These are phyloP conservation scores for Lasioglossum leucozonium DNA, from an alignment of 2,888 invertebrate genomes.

Conservation along the genomic window DNA sequence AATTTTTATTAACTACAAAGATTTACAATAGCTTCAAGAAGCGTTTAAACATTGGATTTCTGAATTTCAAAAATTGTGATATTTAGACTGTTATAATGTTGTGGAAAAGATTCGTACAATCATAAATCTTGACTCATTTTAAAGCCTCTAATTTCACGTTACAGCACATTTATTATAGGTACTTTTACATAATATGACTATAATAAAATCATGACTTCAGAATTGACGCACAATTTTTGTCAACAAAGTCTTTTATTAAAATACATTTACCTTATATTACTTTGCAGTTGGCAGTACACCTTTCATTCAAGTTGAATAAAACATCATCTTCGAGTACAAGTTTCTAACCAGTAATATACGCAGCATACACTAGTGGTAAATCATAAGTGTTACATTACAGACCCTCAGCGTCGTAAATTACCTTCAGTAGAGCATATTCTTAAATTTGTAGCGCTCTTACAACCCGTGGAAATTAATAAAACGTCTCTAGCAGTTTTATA, in stretches of 20 bases:
- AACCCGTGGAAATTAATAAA: slow-evolving; percentile 3
- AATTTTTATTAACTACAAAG: neutral
- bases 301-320: too few relatives aligned
- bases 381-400: neutral
- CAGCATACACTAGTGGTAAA: neutral
- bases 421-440: neutral
- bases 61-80: neutral
- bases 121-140: neutral
- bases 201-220: too few relatives aligned
- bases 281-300: too few relatives aligned
- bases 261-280: too few relatives aligned
- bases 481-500: neutral
- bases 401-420: neutral
- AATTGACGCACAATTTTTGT: too few relatives aligned
- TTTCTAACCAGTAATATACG: neutral
- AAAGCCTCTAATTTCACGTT: too few relatives aligned
- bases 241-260: too few relatives aligned
- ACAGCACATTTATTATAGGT: too few relatives aligned
- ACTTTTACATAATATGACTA: too few relatives aligned
- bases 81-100: neutral
- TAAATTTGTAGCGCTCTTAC: neutral
- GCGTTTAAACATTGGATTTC: neutral
- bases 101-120: neutral
- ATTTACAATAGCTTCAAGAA: neutral
- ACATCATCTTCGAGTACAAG: too few relatives aligned